Percentiles rank a stretch among this genome's conserved stretches.
Conservation (phyloP, 2,113 vertebrate species). For the Psammodynastes pulverulentus region DNA sequence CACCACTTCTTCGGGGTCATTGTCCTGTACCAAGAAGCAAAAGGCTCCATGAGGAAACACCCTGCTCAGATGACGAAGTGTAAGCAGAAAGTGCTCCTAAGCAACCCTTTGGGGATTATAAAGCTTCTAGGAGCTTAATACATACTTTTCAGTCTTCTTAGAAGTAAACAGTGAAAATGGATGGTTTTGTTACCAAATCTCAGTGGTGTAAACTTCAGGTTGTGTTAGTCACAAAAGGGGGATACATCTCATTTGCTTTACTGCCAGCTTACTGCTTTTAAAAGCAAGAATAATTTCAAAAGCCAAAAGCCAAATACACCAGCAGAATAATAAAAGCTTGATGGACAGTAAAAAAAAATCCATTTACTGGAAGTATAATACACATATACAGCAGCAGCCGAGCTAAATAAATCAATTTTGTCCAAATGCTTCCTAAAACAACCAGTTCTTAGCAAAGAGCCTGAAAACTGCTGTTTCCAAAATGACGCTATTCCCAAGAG, state of each 20-base stretch:
- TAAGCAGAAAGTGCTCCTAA: not conserved
- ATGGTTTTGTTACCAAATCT: not conserved
- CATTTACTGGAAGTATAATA: not conserved
- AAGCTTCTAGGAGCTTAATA: not conserved
- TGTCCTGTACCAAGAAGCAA: conserved; percentile 69
- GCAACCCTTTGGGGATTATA: not conserved
- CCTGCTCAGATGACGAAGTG: not conserved
- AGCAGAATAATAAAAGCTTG: not conserved
- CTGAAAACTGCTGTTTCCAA: not conserved
- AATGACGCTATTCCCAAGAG: not conserved
- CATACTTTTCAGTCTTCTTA: not conserved
- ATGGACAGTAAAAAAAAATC: not conserved
- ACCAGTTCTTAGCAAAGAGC: not conserved
- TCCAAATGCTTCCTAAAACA: not conserved
- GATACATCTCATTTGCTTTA: not conserved
- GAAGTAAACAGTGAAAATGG: not conserved
- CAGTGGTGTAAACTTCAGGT: not conserved
- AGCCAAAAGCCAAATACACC: not conserved
- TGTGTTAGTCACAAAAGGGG: not conserved
- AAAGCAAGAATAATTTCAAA: not conserved
- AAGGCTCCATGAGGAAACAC: not conserved
- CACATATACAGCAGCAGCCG: not conserved
- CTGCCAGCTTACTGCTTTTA: not conserved
- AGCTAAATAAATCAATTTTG: not conserved
- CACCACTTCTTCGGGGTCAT: conserved; percentile 79